These are phyloP conservation scores for Rhamphomyia laevipes DNA, from an alignment of 2,888 invertebrate species.

Conservation along the genomic window DNA sequence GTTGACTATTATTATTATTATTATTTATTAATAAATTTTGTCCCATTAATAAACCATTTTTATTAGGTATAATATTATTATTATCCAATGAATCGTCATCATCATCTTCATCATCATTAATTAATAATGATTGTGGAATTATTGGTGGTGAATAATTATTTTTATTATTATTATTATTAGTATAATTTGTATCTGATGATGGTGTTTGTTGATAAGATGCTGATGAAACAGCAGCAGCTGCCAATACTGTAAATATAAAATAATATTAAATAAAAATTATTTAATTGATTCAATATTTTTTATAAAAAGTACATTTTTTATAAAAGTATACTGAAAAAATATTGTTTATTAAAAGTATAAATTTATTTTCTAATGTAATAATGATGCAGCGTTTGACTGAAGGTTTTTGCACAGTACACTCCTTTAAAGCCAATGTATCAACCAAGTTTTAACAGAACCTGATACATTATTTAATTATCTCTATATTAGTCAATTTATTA, in stretches of 20 bases:
- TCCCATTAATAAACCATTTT: conserved; percentile 19
- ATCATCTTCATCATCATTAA: conserved; percentile 9
- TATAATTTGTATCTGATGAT: conserved; percentile 19
- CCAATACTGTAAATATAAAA: conserved; percentile 22
- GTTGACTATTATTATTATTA: conserved; percentile 24
- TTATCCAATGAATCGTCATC: conserved; percentile 34
- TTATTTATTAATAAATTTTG: conserved; percentile 26
- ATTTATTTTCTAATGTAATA: no score
- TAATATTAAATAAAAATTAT: background rate
- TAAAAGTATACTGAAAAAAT: no score
- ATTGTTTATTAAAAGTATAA: no score
- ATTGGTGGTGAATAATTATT: conserved; percentile 14
- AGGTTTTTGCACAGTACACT: no score
- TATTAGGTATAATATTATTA: conserved; percentile 18
- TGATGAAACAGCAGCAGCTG: conserved; percentile 24
- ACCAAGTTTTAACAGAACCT: no score
- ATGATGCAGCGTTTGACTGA: no score
- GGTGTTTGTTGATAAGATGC: conserved; percentile 17
- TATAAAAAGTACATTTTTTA: no score
- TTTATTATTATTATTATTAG: conserved; percentile 2
- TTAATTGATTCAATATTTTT: no score
- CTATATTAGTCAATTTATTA: no score
- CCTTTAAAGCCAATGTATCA: no score
- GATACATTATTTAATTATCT: no score
- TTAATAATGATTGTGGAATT: conserved; percentile 29